Evolutionary conservation across 2,113 vertebrate species (phyloP), one percentile per base, ranked within the genome.

Genomic region (Catharus minimus): DNA sequence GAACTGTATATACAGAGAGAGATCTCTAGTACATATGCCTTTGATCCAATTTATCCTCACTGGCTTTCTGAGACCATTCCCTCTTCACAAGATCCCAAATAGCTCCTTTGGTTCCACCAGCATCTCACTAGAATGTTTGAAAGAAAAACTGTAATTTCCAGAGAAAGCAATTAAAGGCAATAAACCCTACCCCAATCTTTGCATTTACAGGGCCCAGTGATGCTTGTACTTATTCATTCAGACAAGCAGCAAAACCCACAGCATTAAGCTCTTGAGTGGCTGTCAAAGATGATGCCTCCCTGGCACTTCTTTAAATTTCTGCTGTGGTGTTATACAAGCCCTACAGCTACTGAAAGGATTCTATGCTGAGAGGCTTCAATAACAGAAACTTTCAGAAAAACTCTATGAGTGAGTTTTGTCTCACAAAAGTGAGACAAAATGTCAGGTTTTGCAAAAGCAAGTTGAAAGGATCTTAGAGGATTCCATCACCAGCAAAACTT

Each of bases 191-290:
- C 3, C 11, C 21, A 23, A 26, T n/a, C 58, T 73, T 49, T 27
- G 28, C 44, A 41, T 15, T 86, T 64, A 44, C 0, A 0, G 15
- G 14, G 57, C 23, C 61, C 50, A 73, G n/a, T 0, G 0, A 47
- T 44, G 55, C 43, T 74, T 28, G 11, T 36, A 47, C 23, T 32
- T 74, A 10, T 32, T 86, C 61, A 53, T 13, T 44, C 21, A 61
- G 69, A 55, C 43, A 74, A 77, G 32, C 24, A 92, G 53, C n/a
- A 88, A 58, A 71, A 69, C 6, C 44, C 13, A 32, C 7, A 67
- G 69, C 60, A 72, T 33, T 65, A 61, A 82, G 46, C 20, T 77
- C 58, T 39, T 55, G 43, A 84, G 38, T 12, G 8, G 49, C 38
- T 90, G 53, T 56, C 62, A 78, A 83, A 82, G 38, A 85, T n/a